Conservation (phyloP, 2,888 invertebrate genomes). For the Dysmachus trigonus region DNA sequence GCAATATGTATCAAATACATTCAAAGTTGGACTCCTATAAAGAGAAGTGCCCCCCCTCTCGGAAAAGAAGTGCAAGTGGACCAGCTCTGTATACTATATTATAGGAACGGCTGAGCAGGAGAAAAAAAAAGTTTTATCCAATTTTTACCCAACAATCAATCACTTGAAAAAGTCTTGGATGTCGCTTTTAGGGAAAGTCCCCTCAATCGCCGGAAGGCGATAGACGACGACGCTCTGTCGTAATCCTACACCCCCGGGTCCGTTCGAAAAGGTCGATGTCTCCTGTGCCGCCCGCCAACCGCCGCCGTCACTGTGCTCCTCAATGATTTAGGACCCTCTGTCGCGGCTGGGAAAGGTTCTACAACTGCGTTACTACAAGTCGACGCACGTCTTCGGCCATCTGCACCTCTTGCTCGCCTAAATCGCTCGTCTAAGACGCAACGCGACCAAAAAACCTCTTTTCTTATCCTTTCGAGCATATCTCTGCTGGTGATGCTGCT, state of each 20-base stretch:
- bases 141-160: constrained; percentile 48
- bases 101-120: not conserved
- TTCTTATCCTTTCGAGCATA: constrained; percentile 4
- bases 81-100: not conserved
- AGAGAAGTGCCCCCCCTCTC: not conserved
- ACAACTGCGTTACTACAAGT: constrained; percentile 30
- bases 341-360: not conserved
- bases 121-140: constrained; percentile 44
- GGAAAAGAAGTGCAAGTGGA: constrained; percentile 22
- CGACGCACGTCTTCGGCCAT: constrained; percentile 6
- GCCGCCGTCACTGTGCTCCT: no score
- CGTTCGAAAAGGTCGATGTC: not conserved
- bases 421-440: not conserved
- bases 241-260: constrained; percentile 14
- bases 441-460: not conserved
- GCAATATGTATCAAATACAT: not conserved
- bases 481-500: no score
- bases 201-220: not conserved
- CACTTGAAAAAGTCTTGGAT: constrained; percentile 30
- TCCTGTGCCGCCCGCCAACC: no score
- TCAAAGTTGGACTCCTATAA: not conserved
- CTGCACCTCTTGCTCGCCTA: not conserved
- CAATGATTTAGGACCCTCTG: constrained; percentile 17
- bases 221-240: constrained; percentile 2
- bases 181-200: constrained; percentile 23